Evolutionary conservation across 2,113 vertebrate species (phyloP).

Genomic region (Bubo blakistoni): DNA sequence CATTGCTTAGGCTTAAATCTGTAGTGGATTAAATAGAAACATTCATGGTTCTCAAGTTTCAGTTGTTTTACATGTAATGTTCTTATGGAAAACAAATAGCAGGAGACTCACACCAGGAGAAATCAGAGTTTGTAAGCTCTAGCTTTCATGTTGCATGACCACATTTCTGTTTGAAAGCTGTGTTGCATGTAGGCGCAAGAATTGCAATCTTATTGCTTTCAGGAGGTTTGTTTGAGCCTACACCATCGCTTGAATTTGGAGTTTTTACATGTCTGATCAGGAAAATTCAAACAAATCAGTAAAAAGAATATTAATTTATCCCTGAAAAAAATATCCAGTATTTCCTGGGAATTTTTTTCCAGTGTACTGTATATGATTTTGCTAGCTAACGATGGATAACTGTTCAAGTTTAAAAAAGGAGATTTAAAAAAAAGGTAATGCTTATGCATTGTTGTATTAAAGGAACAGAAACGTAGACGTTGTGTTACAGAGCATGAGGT

Average conservation of each 20-base stretch:
- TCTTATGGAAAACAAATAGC: not conserved
- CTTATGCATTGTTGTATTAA: not conserved
- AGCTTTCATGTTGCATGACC: not conserved
- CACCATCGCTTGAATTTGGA: not conserved
- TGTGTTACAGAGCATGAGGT: not conserved
- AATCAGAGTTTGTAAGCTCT: not conserved
- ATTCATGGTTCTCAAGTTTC: not conserved
- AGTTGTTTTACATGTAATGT: not conserved
- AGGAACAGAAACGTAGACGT: not conserved
- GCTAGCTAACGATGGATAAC: not conserved
- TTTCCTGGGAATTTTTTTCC: not conserved
- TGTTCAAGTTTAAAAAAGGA: not conserved
- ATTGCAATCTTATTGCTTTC: not conserved
- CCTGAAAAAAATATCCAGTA: not conserved
- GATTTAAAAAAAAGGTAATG: not conserved
- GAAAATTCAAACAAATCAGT: not conserved
- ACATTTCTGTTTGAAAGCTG: not conserved
- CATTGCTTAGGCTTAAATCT: not conserved
- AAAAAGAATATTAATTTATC: not conserved
- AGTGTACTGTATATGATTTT: not conserved
- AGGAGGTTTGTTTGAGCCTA: not conserved
- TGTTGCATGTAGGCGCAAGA: not conserved
- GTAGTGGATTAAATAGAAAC: not conserved
- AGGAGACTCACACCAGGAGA: not conserved
- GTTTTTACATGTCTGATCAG: not conserved